These are phyloP conservation scores for Morpho helenor DNA, from an alignment of 2,888 invertebrate genomes.

Conservation along the genomic window DNA sequence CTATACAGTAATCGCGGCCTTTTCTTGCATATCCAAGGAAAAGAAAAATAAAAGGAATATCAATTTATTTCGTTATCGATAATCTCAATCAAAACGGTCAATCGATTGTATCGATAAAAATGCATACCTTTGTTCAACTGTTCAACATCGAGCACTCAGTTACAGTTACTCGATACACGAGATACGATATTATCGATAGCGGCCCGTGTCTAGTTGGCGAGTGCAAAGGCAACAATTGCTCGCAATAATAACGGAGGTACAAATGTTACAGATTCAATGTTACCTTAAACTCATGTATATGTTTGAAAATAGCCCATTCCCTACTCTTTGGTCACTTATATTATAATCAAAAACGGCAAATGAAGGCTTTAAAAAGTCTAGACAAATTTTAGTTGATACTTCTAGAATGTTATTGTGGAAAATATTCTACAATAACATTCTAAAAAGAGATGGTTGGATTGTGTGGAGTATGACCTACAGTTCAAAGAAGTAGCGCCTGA, in stretches of 20 bases:
- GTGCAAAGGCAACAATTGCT: conserved; percentile 23
- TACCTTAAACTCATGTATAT: conserved; percentile 6
- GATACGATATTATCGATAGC: conserved; percentile 19
- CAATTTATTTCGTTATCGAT: conserved; percentile 8
- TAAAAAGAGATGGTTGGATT: too few species aligned
- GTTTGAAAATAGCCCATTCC: too few species aligned
- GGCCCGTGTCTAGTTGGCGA: conserved; percentile 26
- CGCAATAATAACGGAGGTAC: conserved; percentile 27
- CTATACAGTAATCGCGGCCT: too few species aligned
- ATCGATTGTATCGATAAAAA: conserved; percentile 14
- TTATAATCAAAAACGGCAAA: too few species aligned
- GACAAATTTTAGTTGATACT: too few species aligned
- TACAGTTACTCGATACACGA: conserved; percentile 18
- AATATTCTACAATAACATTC: too few species aligned
- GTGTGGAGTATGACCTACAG: too few species aligned
- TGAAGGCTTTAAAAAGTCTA: too few species aligned
- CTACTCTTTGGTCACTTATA: too few species aligned
- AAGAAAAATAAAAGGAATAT: background rate
- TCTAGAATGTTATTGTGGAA: too few species aligned
- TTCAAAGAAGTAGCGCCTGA: too few species aligned
- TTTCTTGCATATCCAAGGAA: too few species aligned
- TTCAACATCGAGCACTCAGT: conserved; percentile 19
- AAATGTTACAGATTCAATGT: conserved; percentile 22
- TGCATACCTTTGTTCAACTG: conserved; percentile 14
- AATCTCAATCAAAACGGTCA: conserved; percentile 3